Percentiles rank a stretch among this genome's conserved stretches.
Evolutionary conservation across 2,888 invertebrate genomes (phyloP).

Genomic region (Drosophila bunnanda): DNA sequence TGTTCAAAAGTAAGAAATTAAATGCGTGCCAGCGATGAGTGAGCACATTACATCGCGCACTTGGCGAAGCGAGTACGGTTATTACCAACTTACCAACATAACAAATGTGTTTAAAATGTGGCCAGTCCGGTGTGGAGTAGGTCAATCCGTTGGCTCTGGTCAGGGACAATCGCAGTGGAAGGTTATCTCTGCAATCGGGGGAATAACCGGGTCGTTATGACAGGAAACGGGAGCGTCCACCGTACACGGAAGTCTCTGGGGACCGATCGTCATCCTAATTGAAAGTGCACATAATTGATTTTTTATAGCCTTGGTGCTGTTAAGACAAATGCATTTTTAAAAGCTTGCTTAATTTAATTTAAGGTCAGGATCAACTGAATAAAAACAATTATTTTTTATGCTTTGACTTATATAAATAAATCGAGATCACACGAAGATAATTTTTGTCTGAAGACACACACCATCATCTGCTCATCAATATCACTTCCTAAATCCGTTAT

Average conservation of each 20-base stretch:
- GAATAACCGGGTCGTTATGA: slow-evolving; percentile 21
- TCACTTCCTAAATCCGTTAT: too few species aligned
- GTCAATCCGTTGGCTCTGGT: slow-evolving; percentile 66
- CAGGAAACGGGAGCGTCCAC: slow-evolving; percentile 1
- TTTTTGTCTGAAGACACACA: too few species aligned
- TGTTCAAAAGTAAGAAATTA: slow-evolving; percentile 29
- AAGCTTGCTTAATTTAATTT: not conserved
- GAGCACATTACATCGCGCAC: slow-evolving; percentile 70
- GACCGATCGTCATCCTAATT: not conserved
- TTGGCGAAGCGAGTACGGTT: slow-evolving; percentile 41
- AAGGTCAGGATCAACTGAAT: not conserved
- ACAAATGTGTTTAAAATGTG: slow-evolving; percentile 51
- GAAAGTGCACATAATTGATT: not conserved
- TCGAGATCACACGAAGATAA: too few species aligned
- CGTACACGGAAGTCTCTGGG: slow-evolving; percentile 8
- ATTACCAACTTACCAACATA: slow-evolving; percentile 52
- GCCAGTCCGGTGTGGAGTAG: slow-evolving; percentile 56
- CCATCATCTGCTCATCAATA: too few species aligned
- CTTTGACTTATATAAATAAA: not conserved
- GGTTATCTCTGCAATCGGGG: slow-evolving; percentile 50
- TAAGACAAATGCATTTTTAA: not conserved
- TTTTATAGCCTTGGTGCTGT: not conserved
- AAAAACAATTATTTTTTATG: not conserved
- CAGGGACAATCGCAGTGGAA: slow-evolving; percentile 52
- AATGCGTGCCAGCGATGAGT: slow-evolving; percentile 74